These are phyloP conservation scores for Enteromius viviparus DNA, from an alignment of 2,797 vertebrate species.

Conservation along the genomic window DNA sequence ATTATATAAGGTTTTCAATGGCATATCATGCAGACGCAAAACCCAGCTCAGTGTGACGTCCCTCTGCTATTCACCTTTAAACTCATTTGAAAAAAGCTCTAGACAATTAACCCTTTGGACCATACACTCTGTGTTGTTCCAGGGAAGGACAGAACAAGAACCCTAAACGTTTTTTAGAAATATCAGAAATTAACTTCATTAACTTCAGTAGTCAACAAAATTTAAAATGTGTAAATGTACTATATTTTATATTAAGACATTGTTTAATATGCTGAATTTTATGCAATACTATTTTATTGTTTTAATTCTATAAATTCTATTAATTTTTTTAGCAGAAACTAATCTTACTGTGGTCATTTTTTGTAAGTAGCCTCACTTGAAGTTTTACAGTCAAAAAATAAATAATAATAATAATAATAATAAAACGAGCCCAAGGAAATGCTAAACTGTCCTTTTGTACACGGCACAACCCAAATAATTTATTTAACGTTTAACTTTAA, in stretches of 20 bases:
- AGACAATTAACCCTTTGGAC: constrained; percentile 60
- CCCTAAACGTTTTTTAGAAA: background rate
- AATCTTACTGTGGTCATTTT: background rate
- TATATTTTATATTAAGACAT: background rate
- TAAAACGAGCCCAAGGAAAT: background rate
- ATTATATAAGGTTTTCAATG: background rate
- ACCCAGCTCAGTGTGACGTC: constrained; percentile 9
- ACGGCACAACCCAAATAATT: background rate
- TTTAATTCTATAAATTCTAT: background rate
- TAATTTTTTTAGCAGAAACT: background rate
- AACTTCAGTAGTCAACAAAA: background rate
- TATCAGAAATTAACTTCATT: background rate
- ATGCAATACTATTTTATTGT: background rate
- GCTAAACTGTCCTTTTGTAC: background rate
- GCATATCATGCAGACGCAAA: constrained; percentile 1
- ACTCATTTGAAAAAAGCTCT: constrained; percentile 34
- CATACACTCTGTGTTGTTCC: constrained; percentile 60
- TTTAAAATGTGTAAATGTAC: background rate
- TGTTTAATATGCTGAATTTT: background rate
- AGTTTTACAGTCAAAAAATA: background rate
- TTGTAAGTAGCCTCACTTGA: background rate
- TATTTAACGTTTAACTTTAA: no score
- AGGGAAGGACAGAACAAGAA: constrained; percentile 51
- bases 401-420: background rate
- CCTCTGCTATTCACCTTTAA: background rate